phyloP scores from a whole-genome alignment of 2,113 vertebrate species.

The Pollachius pollachius region DNA sequence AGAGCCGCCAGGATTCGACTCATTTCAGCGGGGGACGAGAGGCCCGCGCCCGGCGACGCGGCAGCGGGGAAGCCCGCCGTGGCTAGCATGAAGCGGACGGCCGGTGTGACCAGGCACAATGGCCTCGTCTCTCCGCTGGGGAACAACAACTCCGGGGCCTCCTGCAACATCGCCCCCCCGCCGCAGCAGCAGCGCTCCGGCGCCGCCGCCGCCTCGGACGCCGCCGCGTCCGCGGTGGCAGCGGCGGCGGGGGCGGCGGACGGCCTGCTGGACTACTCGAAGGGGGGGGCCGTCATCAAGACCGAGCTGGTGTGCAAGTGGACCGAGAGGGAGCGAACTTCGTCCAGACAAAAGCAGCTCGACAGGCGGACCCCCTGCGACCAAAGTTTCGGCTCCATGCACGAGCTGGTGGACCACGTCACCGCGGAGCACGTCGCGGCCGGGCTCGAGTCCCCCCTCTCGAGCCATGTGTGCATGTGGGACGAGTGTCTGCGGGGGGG shows the following conservation, averaged over 20 bases:
- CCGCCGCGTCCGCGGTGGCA: conserved; percentile 30
- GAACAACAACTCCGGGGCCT: conserved; percentile 90
- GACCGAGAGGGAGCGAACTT: conserved; percentile 79
- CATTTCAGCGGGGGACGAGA: conserved; percentile 19
- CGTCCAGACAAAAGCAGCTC: conserved; percentile 56
- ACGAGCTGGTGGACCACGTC: conserved; percentile 97
- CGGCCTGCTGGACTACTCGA: conserved; percentile 69
- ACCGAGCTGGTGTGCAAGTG: conserved; percentile 95
- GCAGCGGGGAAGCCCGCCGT: conserved; percentile 43
- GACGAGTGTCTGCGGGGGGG: conserved; percentile 91
- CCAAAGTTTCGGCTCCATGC: conserved; percentile 97
- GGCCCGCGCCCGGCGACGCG: conserved; percentile 11
- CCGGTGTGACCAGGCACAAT: conserved; percentile 45
- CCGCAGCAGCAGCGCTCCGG: conserved; percentile 57
- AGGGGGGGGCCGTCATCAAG: conserved; percentile 81
- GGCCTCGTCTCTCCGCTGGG: conserved; percentile 82
- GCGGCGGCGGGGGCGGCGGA: conserved; percentile 70
- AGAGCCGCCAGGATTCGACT: conserved; percentile 1
- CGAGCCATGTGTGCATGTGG: conserved; percentile 95
- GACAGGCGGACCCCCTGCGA: conserved; percentile 77
- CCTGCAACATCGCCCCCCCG: conserved; percentile 73
- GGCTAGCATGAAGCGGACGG: conserved; percentile 63
- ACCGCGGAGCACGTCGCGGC: conserved; percentile 78
- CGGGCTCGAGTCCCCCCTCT: conserved; percentile 91
- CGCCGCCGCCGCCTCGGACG: conserved; percentile 17